Evolutionary conservation across 2,888 invertebrate species (phyloP), one percentile per base, ranked within the genome.

Genomic region (Iphiclides podalirius): DNA sequence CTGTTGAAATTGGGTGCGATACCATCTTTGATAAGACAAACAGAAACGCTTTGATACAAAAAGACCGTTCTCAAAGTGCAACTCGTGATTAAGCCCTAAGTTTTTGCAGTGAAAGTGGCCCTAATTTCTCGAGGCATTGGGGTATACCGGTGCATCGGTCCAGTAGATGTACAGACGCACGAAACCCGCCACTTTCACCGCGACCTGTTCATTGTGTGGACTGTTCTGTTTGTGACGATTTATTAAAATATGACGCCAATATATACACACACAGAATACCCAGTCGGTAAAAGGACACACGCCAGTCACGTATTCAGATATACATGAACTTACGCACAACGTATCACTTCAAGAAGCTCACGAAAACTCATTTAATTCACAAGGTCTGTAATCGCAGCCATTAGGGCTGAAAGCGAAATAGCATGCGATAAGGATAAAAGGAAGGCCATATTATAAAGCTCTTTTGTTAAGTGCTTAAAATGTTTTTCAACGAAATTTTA

Each of bases 81-180:
- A 31, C 12, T 31, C 4, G n/a, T 40, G 33, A 42, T 12, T 42
- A 12, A 33, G 45, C 38, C 38, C 45, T 45, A 31, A 37, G 45
- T 36, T 35, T 38, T 23, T 17, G 38, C 14, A 15, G 45, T 31
- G 45, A 46, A 46, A 46, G 45, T 46, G 38, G 31, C 45, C 45
- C 20, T 42, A 42, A 42, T 42, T 42, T 42, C 42, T 42, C 17
- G 20, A 42, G 13, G 33, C 20, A 41, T 31, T 15, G 15, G 31
- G 11, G 31, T 2, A 31, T 20, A 20, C 20, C 31, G 12, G n/a
- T 31, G 31, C 31, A 31, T 31, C 31, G 31, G 31, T 31, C 31
- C 31, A 31, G 31, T 31, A 31, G 31, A 31, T n/a, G 11, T 6
- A 9, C 28, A 31, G 8, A 11, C 31, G n/a, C 6, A n/a, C n/a